Evolutionary conservation across 2,888 invertebrate genomes (phyloP), one percentile per base, ranked within the genome.

Genomic region (Hymenopus coronatus): DNA sequence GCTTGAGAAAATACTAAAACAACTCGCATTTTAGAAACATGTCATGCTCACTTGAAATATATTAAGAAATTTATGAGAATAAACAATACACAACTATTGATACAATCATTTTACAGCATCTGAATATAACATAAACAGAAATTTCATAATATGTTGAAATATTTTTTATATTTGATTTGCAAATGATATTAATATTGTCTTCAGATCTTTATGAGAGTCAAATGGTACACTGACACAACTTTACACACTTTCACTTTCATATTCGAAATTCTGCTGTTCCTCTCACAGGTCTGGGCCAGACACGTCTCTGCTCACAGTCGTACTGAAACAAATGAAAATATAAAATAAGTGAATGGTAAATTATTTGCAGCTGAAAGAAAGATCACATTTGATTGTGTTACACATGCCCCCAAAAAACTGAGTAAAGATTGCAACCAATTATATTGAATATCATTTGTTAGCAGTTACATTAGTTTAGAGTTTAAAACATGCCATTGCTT

Each of bases 291-390:
- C 46, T n/a, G 88, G 91, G 81, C 91, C 90, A 81, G 92, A 90
- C 88, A 91, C 92, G 89, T 93, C 93, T 91, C 92, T 93, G 90
- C 92, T 93, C 91, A 93, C 92, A 90, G 92, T 93, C 91, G 93
- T 93, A 91, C 93, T 93, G 91, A 89, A 93, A 93, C 90, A 91
- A 90, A 25, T 90, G 89, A 90, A 90, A 87, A 28, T 85, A 33
- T 15, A 6, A 15, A 54, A 15, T 40, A 4, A 70, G 20, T 40
- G 0, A 40, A 70, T 25, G 20, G 20, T 70, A 70, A 70, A 20
- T 70, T 70, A 70, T 70, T 25, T 20, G 25, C 20, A 70, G 3
- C 1, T 20, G 2, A 70, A 70, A 20, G 12, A 8, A 20, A 70
- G 20, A 1, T 70, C 4, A 54, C 20, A 40, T 40, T 20, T 70